Base-by-base conservation (phyloP, 1,140 invertebrate genomes). In the Halictus rubicundus region DNA sequence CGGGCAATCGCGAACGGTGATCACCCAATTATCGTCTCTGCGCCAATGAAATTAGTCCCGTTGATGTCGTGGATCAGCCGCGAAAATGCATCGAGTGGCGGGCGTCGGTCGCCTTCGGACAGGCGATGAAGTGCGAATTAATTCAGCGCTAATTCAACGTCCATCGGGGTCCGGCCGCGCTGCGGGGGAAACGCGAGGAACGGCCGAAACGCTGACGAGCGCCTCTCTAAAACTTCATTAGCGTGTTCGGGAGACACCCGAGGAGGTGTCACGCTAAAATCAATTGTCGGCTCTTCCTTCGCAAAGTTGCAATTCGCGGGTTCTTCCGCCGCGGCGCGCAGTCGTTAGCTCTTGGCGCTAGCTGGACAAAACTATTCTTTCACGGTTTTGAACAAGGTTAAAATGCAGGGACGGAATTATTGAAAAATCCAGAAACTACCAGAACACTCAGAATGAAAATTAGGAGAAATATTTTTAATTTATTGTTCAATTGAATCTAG, bases 111-210 rank as follows among this genome's bases (percentile, higher is more conserved):
- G 54, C 46, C 57, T 78, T 74, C 57, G 46, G 57, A 74, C 75
- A 72, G 75, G 46, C 76, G 78, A 81, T 84, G 83, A 81, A 87
- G 76, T 64, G 78, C 78, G 70, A 86, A 86, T 84, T 84, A 86
- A 84, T 86, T 86, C 84, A 84, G 61, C 68, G 72, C 77, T 87
- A 86, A 81, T 84, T 84, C 68, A 60, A 72, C 52, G 71, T 63
- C 82, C 73, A 71, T 27, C 64, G 61, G 32, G 21, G 65, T 14
- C 10, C 42, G 42, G 10, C 42, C 42, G 42, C 32, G 68, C 19
- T 61, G 78, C 66, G 71, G 66, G 68, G 69, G 42, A 82, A 72
- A 70, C 60, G 60, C 66, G 54, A 32, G 27, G 9, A 73, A 32
- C 68, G 14, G 42, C 69, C 52, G 66, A 70, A 37, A 71, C 32